A percentile compares a stretch with the other conserved stretches of the same genome.
phyloP scores from a whole-genome alignment of 2,888 invertebrate genomes.

The Pachymerium ferrugineum region DNA sequence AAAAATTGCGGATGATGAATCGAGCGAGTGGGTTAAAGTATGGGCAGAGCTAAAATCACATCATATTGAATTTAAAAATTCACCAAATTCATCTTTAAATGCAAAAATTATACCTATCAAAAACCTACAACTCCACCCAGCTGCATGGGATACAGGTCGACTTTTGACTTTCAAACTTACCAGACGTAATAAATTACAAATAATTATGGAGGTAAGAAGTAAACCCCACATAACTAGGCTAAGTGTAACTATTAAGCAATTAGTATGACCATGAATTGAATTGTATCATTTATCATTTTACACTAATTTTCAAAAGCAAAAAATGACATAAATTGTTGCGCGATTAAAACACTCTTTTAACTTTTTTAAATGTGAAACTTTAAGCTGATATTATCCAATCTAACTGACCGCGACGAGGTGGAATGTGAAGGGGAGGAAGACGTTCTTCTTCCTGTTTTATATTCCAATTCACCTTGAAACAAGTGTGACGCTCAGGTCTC shows the following conservation, averaged over 20 bases:
- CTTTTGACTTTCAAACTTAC: constrained; percentile 35
- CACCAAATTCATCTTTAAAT: background rate
- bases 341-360: too few species aligned
- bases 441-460: constrained; percentile 2
- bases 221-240: background rate
- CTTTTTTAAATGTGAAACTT: background rate
- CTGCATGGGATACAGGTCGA: constrained; percentile 34
- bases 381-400: background rate
- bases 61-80: background rate
- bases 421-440: background rate
- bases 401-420: constrained; percentile 28
- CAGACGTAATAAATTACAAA: constrained; percentile 28
- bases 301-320: background rate
- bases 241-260: background rate
- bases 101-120: background rate
- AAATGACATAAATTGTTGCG: background rate
- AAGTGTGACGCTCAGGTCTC: background rate
- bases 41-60: background rate
- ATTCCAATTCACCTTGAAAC: constrained; percentile 30
- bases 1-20: background rate
- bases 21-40: background rate
- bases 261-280: background rate
- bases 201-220: constrained; percentile 34
- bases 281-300: background rate
- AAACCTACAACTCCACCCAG: constrained; percentile 33